Evolutionary conservation across 2,797 vertebrate genomes (phyloP).

Genomic region (Okamejei kenojei): DNA sequence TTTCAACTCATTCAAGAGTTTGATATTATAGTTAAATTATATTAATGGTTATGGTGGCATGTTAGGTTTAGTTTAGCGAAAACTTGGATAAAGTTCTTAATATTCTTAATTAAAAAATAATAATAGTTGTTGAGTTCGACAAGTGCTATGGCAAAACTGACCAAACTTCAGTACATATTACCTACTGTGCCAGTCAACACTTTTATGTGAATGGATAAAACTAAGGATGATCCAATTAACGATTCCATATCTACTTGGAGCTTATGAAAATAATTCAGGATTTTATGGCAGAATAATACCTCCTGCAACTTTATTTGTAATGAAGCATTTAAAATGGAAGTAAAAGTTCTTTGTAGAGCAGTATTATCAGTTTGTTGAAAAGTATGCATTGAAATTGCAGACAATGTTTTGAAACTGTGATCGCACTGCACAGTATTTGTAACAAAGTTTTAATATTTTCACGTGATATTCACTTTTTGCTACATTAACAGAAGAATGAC

Average conservation of each 20-base stretch:
- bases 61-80: background rate
- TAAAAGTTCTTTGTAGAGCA: background rate
- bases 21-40: background rate
- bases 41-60: background rate
- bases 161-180: background rate
- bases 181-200: background rate
- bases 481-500: background rate
- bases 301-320: background rate
- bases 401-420: background rate
- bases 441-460: background rate
- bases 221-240: background rate
- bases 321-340: background rate
- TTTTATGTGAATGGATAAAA: background rate
- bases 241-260: background rate
- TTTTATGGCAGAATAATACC: background rate
- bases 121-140: background rate
- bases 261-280: background rate
- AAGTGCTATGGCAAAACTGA: background rate
- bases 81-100: background rate
- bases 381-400: background rate
- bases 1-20: background rate
- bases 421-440: background rate
- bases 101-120: background rate
- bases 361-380: background rate
- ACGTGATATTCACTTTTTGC: background rate